Base-by-base conservation (phyloP, 2,888 invertebrate species). In the Lepidocyrtinus sp. region DNA sequence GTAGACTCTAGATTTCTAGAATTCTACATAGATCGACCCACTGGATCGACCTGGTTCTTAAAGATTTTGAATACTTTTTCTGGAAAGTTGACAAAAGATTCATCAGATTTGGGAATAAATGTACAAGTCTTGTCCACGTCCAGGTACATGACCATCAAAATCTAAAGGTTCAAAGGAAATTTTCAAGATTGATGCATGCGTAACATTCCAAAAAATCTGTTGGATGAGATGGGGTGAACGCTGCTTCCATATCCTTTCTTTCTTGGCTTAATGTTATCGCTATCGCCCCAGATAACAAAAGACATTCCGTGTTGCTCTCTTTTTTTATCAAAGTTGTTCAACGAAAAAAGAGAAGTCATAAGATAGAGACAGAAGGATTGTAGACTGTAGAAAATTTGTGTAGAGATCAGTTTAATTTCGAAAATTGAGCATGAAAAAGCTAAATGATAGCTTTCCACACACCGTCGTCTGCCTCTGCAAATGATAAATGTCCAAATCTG, bases 261-360 rank as follows among this genome's bases (percentile, higher is more conserved):
- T 36, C 12, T 36, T 46, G 15, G 15, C 22, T 59, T 22, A n/a
- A 63, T 65, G 45, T 63, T 72, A 74, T 74, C 74, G 63, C 59
- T 65, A 74, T 74, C 74, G 64, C 63, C 46, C 45, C 36, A 50
- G 72, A 73, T 73, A 73, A 36, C 36, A 36, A 70, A 71, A 75
- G 82, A 82, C 82, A 76, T 78, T 79, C 78, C 78, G 12, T 36
- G 36, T 82, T 65, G 82, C 78, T 72, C 78, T 72, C 71, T 75
- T 79, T 74, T 74, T 74, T 65, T 65, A 65, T 65, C 27, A 74
- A 55, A 15, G 24, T 36, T 36, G 36, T 36, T 36, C 36, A 36
- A 36, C 36, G 5, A 36, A 36, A 36, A 36, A 12, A 36, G 36
- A 36, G 36, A 36, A 36, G 36, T 36, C 36, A 36, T n/a, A n/a